A percentile compares a stretch with the other conserved stretches of the same genome.
phyloP scores from a whole-genome alignment of 1,140 invertebrate species.

The Nixonia krombeini region DNA sequence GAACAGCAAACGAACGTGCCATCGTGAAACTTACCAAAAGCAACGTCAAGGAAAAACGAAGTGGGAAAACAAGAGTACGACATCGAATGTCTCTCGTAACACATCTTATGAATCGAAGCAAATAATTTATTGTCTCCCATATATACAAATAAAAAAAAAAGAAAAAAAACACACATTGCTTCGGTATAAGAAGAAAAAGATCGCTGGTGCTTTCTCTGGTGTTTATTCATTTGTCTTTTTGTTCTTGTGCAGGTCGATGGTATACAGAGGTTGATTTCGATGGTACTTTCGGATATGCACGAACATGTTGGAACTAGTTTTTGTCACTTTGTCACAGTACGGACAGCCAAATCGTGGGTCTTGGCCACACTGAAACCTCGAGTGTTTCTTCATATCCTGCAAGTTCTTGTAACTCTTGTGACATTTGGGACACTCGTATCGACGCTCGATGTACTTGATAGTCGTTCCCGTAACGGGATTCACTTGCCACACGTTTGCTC shows the following conservation, averaged over 20 bases:
- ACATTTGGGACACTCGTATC: conserved; percentile 62
- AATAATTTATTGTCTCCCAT: too few relatives aligned
- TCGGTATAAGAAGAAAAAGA: too few relatives aligned
- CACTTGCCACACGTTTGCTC: conserved; percentile 25
- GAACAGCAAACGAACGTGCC: neutral
- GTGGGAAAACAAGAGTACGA: too few relatives aligned
- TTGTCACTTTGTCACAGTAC: conserved; percentile 75
- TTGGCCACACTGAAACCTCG: conserved; percentile 86
- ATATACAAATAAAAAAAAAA: too few relatives aligned
- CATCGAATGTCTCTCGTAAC: too few relatives aligned
- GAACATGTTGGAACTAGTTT: conserved; percentile 63
- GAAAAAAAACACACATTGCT: too few relatives aligned
- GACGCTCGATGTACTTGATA: conserved; percentile 26
- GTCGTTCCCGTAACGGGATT: conserved; percentile 11
- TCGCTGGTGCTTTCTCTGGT: too few relatives aligned
- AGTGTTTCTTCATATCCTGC: conserved; percentile 73
- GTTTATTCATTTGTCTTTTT: conserved; percentile 16
- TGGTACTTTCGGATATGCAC: conserved; percentile 59
- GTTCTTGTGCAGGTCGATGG: conserved; percentile 50
- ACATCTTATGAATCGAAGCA: too few relatives aligned
- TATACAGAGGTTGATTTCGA: conserved; percentile 47
- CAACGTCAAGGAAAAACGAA: too few relatives aligned
- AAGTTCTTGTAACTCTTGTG: conserved; percentile 65
- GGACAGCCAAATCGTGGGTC: conserved; percentile 84
- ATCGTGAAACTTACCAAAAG: too few relatives aligned